Evolutionary conservation across 23 tunicate genomes (phyloP), one percentile per base, ranked within the genome.

Genomic region (Aplidium turbinatum): DNA sequence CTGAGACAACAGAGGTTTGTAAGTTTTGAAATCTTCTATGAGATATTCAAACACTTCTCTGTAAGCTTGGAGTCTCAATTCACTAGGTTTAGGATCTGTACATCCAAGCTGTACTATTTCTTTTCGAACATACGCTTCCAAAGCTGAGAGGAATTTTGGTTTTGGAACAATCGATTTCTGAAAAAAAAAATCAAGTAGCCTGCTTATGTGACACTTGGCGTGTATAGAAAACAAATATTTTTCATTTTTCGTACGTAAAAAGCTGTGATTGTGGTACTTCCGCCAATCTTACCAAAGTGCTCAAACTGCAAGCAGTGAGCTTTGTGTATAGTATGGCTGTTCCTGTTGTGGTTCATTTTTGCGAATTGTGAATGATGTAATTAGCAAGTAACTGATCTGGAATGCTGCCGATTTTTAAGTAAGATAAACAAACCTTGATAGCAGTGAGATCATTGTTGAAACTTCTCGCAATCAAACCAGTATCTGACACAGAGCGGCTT

Each of bases 31-130:
- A 65, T 91, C 97, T 73, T 87, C 97, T 50, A 91, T 91, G 4
- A 91, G 54, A 45, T 91, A 91, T 67, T 91, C 97, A 79, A 91
- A 91, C 39, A 91, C 97, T 91, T 91, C 97, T 33, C 97, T 72
- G 57, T 84, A 84, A 0, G 97, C 91, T 84, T 91, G 97, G 7
- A 91, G 58, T 35, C 97, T 51, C 0, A 91, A 47, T 73, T 91
- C 97, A 68, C 84, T 79, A 25, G 87, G 79, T 40, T 77, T 77
- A 1, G 83, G 76, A 36, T 79, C 97, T n/a, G 80, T 56, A 50
- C 91, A 84, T 7, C 61, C 71, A 33, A 91, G 77, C 28, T 78
- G 57, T 18, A 80, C 81, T 3, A 91, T 51, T 77, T 91, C 97
- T 38, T 72, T 77, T 67, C 80, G 63, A 4, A 81, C 91, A 47